Conservation (phyloP, 2,888 invertebrate species). For the Amblyjoppa proteus region DNA sequence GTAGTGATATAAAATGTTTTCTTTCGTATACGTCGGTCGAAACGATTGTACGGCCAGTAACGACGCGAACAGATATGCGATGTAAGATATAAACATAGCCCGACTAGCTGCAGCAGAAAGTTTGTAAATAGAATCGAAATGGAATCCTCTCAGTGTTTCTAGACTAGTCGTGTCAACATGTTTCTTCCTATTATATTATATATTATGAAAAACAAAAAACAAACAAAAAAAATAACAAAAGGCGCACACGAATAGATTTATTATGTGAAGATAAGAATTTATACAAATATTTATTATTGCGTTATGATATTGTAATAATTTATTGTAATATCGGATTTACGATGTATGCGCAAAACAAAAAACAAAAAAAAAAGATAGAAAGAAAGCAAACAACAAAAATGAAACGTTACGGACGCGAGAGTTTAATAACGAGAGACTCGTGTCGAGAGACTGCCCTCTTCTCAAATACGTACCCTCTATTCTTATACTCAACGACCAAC, state of each 20-base stretch:
- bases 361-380: neutral
- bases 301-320: constrained; percentile 84
- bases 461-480: neutral
- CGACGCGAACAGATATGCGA: constrained; percentile 70
- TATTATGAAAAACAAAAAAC: constrained; percentile 63
- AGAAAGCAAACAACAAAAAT: neutral
- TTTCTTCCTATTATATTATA: constrained; percentile 82
- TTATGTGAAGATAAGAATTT: constrained; percentile 70
- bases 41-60: constrained; percentile 54
- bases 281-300: constrained; percentile 83
- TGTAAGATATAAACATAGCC: constrained; percentile 77
- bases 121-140: constrained; percentile 78
- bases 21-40: constrained; percentile 31
- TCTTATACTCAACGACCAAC: constrained; percentile 1
- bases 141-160: constrained; percentile 80
- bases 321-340: constrained; percentile 81
- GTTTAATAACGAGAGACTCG: constrained; percentile 37
- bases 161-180: constrained; percentile 83
- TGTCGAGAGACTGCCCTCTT: constrained; percentile 23
- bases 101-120: constrained; percentile 71
- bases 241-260: constrained; percentile 71
- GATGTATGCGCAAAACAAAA: constrained; percentile 75
- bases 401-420: constrained; percentile 23
- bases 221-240: constrained; percentile 41
- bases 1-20: constrained; percentile 16